Base-by-base conservation (phyloP, 2,797 vertebrate genomes). In the Coreius guichenoti region DNA sequence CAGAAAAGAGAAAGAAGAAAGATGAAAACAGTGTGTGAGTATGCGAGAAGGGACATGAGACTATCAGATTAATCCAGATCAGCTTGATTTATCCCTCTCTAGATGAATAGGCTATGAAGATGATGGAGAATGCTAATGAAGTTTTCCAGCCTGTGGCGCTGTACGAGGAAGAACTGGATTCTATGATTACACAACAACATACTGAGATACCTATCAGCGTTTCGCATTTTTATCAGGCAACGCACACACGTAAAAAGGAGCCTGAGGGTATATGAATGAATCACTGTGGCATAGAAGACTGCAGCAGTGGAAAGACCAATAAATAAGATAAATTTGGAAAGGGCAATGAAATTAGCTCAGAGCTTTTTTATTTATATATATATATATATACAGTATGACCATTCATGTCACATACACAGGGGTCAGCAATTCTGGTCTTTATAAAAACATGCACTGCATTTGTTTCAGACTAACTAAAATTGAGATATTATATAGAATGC, bases 61-160 rank as follows among this genome's bases (percentile, higher is more conserved):
- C 94, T 56, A 92, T 91, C 88, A 84, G 84, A 92, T 92, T 85
- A 92, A 90, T 90, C 82, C 86, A 78, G 89, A 93, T 88, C 58
- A 74, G 87, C 90, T 88, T 73, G 63, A 86, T 36, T 36, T 82
- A 86, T 89, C 87, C 70, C 84, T 84, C 89, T 91, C 82, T 87
- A 88, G 86, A 91, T 88, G 90, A 92, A 91, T 84, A 87, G 82
- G 72, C 86, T 43, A 82, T 80, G 72, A 81, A 87, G 86, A 85
- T 85, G 80, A 1, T 81, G 89, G 82, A 81, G 90, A 93, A 93
- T 92, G 85, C 89, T 88, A 93, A 93, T 88, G 90, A 93, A 85
- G 61, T 85, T 83, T 89, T 82, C 43, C 39, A 47, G 87, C 81
- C 87, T 39, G 21, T 78, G 72, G 87, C 29, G 81, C 58, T 61